Conservation (phyloP, 2,113 vertebrate genomes). For the Chunga burmeisteri region DNA sequence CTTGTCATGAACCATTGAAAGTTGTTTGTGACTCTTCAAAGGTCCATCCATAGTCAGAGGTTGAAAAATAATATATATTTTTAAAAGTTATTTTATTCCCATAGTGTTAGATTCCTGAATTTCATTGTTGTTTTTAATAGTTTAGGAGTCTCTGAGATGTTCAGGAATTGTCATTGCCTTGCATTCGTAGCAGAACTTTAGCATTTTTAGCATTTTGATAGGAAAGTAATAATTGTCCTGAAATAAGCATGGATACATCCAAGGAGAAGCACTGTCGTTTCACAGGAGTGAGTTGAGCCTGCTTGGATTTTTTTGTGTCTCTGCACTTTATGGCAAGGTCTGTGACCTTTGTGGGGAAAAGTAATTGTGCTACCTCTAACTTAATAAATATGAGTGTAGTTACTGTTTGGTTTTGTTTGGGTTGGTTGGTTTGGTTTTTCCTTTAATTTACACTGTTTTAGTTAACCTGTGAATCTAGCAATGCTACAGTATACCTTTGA, state of each 20-base stretch:
- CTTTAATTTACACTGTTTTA: neutral
- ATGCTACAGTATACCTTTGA: neutral
- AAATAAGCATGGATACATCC: neutral
- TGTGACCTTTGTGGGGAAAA: neutral
- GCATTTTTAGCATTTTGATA: neutral
- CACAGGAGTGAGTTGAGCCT: neutral
- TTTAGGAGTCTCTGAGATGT: neutral
- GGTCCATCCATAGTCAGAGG: neutral
- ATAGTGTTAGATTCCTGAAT: neutral
- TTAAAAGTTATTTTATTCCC: neutral
- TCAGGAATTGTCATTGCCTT: neutral
- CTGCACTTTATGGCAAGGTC: neutral
- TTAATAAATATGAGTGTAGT: neutral
- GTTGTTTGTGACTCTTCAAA: neutral
- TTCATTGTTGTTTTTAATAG: neutral
- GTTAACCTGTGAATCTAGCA: neutral
- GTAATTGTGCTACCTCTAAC: neutral
- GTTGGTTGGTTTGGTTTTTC: neutral
- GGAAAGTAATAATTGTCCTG: neutral
- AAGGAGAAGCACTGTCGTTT: neutral
- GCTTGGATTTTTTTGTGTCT: neutral
- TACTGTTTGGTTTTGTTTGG: neutral
- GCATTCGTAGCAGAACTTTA: neutral
- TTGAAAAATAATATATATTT: accelerated
- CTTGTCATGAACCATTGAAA: neutral